These are phyloP conservation scores for Galaxea fascicularis DNA, from an alignment of 92 coral and sea anemone genomes.

Conservation along the genomic window DNA sequence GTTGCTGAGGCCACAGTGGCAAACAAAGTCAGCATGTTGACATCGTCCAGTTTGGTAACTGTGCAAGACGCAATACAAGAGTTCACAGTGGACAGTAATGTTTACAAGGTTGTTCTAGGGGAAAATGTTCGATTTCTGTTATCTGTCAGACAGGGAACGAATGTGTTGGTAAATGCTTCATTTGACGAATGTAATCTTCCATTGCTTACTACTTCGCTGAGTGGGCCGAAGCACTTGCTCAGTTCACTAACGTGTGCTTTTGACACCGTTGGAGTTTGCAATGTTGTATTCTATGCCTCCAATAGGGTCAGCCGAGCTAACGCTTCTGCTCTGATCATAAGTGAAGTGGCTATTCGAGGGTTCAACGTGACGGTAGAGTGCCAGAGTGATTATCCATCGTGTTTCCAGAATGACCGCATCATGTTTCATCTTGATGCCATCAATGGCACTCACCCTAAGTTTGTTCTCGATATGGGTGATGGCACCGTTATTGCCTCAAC, in stretches of 20 bases:
- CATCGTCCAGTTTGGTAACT: slow-evolving; percentile 15
- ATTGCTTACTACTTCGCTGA: slow-evolving; percentile 3
- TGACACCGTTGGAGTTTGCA: slow-evolving; percentile 29
- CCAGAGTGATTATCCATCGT: slow-evolving; percentile 56
- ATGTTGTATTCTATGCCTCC: slow-evolving; percentile 49
- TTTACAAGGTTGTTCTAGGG: slow-evolving; percentile 24
- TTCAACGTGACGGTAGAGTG: slow-evolving; percentile 53
- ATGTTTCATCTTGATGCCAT: slow-evolving; percentile 23
- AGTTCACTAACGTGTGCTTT: not conserved
- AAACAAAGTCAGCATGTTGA: slow-evolving; percentile 52
- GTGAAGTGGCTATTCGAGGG: slow-evolving; percentile 51
- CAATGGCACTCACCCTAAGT: slow-evolving; percentile 63
- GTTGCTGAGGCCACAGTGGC: slow-evolving; percentile 23
- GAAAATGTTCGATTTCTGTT: slow-evolving; percentile 13
- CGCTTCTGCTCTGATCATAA: slow-evolving; percentile 41
- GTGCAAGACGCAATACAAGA: slow-evolving; percentile 55
- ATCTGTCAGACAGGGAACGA: slow-evolving; percentile 22
- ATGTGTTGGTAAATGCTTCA: slow-evolving; percentile 25
- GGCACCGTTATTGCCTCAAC: not conserved
- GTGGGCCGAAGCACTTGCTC: slow-evolving; percentile 10
- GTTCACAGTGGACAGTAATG: slow-evolving; percentile 8
- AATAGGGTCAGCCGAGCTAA: slow-evolving; percentile 52
- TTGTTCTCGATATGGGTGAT: slow-evolving; percentile 57
- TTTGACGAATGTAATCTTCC: slow-evolving; percentile 22
- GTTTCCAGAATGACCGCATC: slow-evolving; percentile 59